phyloP scores from a whole-genome alignment of 2,797 vertebrate species.

The Sylvilagus floridanus region DNA sequence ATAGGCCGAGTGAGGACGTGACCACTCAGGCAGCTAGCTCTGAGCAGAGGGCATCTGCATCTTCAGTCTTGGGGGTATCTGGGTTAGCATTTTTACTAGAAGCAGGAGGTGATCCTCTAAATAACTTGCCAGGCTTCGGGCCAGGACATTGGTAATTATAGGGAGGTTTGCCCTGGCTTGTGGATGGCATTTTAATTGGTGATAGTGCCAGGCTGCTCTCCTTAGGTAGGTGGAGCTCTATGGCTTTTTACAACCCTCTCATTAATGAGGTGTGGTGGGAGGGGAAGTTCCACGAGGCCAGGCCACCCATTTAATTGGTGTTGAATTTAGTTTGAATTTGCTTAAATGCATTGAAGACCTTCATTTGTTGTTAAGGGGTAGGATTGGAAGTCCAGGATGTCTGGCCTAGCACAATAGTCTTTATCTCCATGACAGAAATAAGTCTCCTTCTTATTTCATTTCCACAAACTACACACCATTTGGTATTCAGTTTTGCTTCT shows the following conservation, averaged over 20 bases:
- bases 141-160: constrained; percentile 11
- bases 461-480: background rate
- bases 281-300: background rate
- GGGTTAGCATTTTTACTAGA: background rate
- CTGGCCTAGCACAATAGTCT: background rate
- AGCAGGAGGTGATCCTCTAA: constrained; percentile 5
- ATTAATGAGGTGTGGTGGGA: constrained; percentile 40
- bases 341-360: background rate
- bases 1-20: background rate
- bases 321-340: constrained; percentile 7
- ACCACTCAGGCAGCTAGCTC: background rate
- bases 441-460: background rate
- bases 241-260: constrained; percentile 50
- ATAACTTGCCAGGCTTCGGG: background rate
- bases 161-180: background rate
- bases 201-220: background rate
- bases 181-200: background rate
- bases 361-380: constrained; percentile 15
- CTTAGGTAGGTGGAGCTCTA: background rate
- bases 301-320: background rate
- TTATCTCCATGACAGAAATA: background rate
- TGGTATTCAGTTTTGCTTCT: background rate
- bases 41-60: background rate
- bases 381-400: background rate
- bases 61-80: background rate